phyloP scores from a whole-genome alignment of 2,797 vertebrate genomes.

The Morelia viridis region DNA sequence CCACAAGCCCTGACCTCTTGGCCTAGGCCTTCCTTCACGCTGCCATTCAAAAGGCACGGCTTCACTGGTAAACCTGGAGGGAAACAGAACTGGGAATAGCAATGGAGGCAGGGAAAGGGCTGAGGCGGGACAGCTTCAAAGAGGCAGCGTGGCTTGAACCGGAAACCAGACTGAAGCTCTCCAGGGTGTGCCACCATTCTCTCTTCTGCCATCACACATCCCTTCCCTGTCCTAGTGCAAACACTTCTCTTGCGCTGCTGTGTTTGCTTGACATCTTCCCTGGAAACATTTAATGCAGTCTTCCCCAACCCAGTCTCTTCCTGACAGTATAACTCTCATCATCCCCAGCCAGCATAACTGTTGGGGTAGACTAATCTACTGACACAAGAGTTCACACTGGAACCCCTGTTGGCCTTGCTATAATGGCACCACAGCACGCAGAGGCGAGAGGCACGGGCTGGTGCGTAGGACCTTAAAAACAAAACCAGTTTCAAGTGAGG shows the following conservation, averaged over 20 bases:
- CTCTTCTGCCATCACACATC: background rate
- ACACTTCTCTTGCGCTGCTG: background rate
- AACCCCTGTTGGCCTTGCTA: background rate
- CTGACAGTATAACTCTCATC: background rate
- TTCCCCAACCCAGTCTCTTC: background rate
- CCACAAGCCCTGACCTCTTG: slow-evolving; percentile 6
- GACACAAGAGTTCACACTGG: background rate
- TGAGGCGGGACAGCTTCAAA: slow-evolving; percentile 54
- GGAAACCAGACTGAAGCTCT: background rate
- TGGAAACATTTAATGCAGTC: background rate
- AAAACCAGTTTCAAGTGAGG: background rate
- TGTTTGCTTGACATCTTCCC: background rate
- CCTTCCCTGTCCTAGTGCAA: background rate
- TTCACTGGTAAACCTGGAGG: slow-evolving; percentile 46
- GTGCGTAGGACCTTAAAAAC: background rate
- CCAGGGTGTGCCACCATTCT: background rate
- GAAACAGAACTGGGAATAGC: slow-evolving; percentile 47
- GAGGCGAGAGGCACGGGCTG: background rate
- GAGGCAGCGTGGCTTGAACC: background rate
- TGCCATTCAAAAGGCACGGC: slow-evolving; percentile 39
- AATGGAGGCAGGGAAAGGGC: slow-evolving; percentile 52
- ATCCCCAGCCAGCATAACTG: background rate
- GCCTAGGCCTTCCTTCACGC: slow-evolving; percentile 8
- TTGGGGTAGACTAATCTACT: background rate
- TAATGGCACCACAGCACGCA: background rate